Evolutionary conservation across 2,797 vertebrate species (phyloP).

Genomic region (Helarctos malayanus): DNA sequence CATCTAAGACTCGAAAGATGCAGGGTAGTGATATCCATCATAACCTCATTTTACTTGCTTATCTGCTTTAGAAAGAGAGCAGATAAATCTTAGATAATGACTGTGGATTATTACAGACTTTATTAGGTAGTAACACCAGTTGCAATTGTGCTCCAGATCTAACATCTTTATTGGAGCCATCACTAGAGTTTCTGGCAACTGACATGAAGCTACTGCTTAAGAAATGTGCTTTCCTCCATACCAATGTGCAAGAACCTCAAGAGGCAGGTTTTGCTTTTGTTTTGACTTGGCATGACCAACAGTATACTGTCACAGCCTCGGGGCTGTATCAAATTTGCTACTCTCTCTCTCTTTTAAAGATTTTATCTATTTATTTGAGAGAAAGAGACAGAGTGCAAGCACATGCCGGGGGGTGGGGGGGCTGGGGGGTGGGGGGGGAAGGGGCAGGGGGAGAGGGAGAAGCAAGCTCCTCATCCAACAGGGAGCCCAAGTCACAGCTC

Average conservation of each 20-base stretch:
- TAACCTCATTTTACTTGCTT: not conserved
- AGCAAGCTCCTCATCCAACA: too few species aligned
- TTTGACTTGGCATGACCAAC: not conserved
- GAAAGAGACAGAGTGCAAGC: too few species aligned
- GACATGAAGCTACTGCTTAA: not conserved
- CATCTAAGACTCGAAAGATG: not conserved
- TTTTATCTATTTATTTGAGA: too few species aligned
- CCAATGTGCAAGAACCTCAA: not conserved
- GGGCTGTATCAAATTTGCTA: not conserved
- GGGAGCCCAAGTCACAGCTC: too few species aligned
- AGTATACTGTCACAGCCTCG: not conserved
- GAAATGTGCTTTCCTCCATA: not conserved
- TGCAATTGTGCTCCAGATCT: not conserved
- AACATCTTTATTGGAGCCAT: not conserved
- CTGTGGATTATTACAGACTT: not conserved
- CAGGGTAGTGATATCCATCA: not conserved
- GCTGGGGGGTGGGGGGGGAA: too few species aligned
- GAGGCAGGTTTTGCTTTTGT: not conserved
- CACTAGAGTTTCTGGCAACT: not conserved
- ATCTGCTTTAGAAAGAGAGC: not conserved
- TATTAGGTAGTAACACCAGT: not conserved
- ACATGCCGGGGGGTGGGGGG: too few species aligned
- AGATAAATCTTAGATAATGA: not conserved
- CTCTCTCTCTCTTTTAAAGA: not conserved
- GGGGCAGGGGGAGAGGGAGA: too few species aligned